A percentile compares a stretch with the other conserved stretches of the same genome.
Evolutionary conservation across 2,888 invertebrate genomes (phyloP).

Genomic region (Zhengitettix transpicula): DNA sequence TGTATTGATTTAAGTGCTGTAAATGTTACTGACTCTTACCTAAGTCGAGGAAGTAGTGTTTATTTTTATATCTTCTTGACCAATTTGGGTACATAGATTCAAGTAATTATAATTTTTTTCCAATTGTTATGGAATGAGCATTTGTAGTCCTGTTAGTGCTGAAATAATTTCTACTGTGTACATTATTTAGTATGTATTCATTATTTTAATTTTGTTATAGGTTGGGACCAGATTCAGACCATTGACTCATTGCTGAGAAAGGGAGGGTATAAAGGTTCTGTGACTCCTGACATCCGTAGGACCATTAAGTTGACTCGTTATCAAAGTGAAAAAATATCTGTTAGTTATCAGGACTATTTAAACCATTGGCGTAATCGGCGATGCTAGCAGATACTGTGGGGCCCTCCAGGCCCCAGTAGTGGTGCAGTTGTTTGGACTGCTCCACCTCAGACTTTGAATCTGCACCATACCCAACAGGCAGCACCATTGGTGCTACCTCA

Average conservation of each 20-base stretch:
- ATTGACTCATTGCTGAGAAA: constrained; percentile 94
- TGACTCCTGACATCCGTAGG: constrained; percentile 74
- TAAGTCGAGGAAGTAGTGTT: no score
- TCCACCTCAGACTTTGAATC: constrained; percentile 7
- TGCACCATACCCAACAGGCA: constrained; percentile 6
- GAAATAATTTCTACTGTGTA: no score
- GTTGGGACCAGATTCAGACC: constrained; percentile 97
- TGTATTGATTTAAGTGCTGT: no score
- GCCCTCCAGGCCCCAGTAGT: constrained; percentile 24
- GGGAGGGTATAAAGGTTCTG: constrained; percentile 85
- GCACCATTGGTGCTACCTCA: constrained; percentile 3
- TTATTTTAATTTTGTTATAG: constrained; percentile 34
- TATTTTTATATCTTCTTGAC: no score
- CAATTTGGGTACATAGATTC: no score
- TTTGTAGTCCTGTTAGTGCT: no score
- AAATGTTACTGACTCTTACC: no score
- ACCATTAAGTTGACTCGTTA: constrained; percentile 90
- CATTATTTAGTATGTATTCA: not conserved
- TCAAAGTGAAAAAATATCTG: constrained; percentile 88
- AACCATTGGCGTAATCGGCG: constrained; percentile 42
- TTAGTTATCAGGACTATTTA: constrained; percentile 71
- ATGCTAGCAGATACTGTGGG: constrained; percentile 56
- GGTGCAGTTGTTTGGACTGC: constrained; percentile 10
- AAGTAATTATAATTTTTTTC: no score
- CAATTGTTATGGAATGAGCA: no score